Evolutionary conservation across 1,140 invertebrate genomes (phyloP).

Genomic region (Tribolium madens): DNA sequence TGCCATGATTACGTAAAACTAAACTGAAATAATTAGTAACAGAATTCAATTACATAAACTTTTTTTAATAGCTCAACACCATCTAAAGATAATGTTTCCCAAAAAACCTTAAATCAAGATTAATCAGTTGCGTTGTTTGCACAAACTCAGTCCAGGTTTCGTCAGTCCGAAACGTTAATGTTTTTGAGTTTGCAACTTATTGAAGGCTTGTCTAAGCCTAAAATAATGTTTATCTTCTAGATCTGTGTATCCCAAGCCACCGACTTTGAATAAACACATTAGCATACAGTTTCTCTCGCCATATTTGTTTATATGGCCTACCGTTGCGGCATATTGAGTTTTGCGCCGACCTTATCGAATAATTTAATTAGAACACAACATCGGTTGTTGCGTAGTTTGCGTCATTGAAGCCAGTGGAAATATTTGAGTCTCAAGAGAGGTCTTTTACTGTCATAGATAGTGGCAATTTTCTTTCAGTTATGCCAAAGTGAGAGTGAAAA

Average conservation of each 20-base stretch:
- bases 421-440: background rate
- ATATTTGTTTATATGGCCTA: background rate
- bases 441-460: slow-evolving; percentile 1
- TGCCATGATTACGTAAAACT: background rate
- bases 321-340: background rate
- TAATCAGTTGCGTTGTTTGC: background rate
- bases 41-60: background rate
- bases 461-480: slow-evolving; percentile 20
- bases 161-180: background rate
- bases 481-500: slow-evolving; percentile 1
- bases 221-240: background rate
- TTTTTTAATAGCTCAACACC: background rate
- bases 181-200: background rate
- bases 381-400: background rate
- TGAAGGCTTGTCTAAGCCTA: background rate
- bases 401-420: slow-evolving; percentile 6
- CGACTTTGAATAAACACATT: background rate
- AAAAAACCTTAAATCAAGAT: too few species aligned
- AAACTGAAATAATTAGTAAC: background rate
- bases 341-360: slow-evolving; percentile 8
- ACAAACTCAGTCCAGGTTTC: background rate
- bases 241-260: background rate
- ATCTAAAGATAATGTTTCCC: too few species aligned
- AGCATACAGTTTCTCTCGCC: background rate
- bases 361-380: slow-evolving; percentile 29